Evolutionary conservation across 2,888 invertebrate genomes (phyloP), one percentile per base, ranked within the genome.

Genomic region (Mactromeris polynyma): DNA sequence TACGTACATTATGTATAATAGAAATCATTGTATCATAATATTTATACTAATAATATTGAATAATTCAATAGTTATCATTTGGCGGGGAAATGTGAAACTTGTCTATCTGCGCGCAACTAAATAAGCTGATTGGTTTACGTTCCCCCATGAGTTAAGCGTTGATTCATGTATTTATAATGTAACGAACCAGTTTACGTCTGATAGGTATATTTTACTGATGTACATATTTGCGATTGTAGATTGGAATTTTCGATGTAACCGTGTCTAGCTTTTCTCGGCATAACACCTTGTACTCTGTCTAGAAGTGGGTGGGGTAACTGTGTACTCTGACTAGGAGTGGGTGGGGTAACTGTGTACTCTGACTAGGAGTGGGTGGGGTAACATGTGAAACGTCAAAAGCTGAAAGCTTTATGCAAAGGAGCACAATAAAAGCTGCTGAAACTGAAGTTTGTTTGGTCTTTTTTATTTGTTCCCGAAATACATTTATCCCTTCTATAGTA

Each of bases 391-490:
- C 36, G 73, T 14, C 36, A 73, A 73, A 73, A 36, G 73, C 36
- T 73, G 31, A 11, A 64, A n/a, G 58, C 58, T 64, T 64, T n/a
- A 64, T 64, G 58, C 58, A n/a, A 64, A 7, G 73, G 73, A 73
- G 73, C 73, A 33, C 19, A 73, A 36, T 73, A 73, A 2, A 73
- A 79, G 42, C 38, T n/a, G 42, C 79, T 79, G 79, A 79, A 79
- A 42, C n/a, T 79, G 14, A 26, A n/a, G 26, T 26, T 64, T n/a
- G 26, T 64, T 9, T 64, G 58, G n/a, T 58, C n/a, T 58, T n/a
- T 51, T 64, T n/a, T 58, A 26, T 26, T 64, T 26, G n/a, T 64
- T 26, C 26, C 58, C 1, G 17, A 7, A 17, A 11, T 1, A 46
- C 46, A n/a, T n/a, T n/a, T n/a, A n/a, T n/a, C n/a, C n/a, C n/a